Evolutionary conservation across 2,113 vertebrate species (phyloP).

Genomic region (Opisthocomus hoazin): DNA sequence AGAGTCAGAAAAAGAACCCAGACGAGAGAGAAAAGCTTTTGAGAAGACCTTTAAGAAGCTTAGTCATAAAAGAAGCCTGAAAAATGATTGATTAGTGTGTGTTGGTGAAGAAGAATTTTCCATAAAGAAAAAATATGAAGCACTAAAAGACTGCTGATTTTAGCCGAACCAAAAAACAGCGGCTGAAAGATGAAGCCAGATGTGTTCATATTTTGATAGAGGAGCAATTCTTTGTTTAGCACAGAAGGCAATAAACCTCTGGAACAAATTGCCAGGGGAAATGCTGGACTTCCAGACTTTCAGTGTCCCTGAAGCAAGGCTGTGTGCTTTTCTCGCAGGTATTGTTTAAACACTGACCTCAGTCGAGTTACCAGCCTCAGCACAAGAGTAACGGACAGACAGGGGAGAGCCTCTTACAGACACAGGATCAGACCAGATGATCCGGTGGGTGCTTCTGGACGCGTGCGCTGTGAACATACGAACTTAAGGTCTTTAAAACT

Average conservation of each 20-base stretch:
- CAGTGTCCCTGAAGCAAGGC: neutral
- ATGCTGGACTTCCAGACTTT: neutral
- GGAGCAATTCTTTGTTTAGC: neutral
- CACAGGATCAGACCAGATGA: neutral
- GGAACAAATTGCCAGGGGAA: neutral
- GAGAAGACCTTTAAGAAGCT: neutral
- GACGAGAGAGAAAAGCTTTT: neutral
- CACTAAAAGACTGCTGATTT: neutral
- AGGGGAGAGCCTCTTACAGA: neutral
- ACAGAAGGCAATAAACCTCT: neutral
- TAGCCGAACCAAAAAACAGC: neutral
- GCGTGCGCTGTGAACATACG: neutral
- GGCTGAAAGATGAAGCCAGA: neutral
- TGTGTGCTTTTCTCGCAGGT: neutral
- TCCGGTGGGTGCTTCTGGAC: neutral
- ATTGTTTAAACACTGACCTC: neutral
- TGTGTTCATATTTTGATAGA: neutral
- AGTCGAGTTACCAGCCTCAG: neutral
- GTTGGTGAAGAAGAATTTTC: neutral
- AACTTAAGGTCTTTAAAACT: neutral
- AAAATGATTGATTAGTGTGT: neutral
- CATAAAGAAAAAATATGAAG: neutral
- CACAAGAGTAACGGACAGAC: neutral
- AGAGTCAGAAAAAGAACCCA: neutral
- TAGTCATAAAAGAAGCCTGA: neutral